Percentiles rank a stretch among this genome's conserved stretches.
These are phyloP conservation scores for Pyralis farinalis DNA, from an alignment of 2,888 invertebrate species.

Conservation along the genomic window DNA sequence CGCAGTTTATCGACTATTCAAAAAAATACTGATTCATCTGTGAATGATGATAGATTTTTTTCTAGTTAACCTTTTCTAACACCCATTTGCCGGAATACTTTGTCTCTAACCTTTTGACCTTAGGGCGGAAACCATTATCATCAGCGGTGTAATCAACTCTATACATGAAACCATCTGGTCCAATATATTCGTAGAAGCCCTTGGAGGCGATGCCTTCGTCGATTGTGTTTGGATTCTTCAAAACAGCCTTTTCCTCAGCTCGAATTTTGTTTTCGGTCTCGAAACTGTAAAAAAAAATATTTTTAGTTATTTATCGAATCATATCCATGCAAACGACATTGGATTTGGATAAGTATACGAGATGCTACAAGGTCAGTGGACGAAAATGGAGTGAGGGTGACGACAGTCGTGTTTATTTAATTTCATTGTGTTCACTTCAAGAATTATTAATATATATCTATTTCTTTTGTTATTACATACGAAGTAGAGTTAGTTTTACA, in stretches of 20 bases:
- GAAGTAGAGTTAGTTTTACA: too few relatives aligned
- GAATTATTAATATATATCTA: too few relatives aligned
- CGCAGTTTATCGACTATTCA: constrained; percentile 14
- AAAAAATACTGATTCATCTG: constrained; percentile 60
- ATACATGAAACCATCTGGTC: constrained; percentile 76
- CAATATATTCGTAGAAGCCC: constrained; percentile 78
- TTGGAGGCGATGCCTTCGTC: constrained; percentile 74
- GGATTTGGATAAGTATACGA: background rate
- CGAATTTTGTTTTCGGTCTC: constrained; percentile 79
- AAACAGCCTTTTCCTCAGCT: constrained; percentile 72
- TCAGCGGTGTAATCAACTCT: constrained; percentile 77
- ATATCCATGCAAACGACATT: background rate
- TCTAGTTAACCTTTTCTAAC: constrained; percentile 64
- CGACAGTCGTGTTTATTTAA: background rate
- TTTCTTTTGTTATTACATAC: too few relatives aligned
- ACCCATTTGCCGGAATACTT: constrained; percentile 75
- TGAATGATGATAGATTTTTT: constrained; percentile 32
- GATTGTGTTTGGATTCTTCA: constrained; percentile 70
- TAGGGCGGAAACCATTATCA: constrained; percentile 74
- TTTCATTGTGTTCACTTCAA: background rate
- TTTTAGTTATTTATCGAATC: background rate
- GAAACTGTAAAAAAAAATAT: constrained; percentile 48
- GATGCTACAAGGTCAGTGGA: background rate
- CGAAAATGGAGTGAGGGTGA: background rate
- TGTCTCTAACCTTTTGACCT: constrained; percentile 67